A percentile compares a stretch with the other conserved stretches of the same genome.
Conservation (phyloP, 2,113 vertebrate species). For the Ibidorhyncha struthersii region DNA sequence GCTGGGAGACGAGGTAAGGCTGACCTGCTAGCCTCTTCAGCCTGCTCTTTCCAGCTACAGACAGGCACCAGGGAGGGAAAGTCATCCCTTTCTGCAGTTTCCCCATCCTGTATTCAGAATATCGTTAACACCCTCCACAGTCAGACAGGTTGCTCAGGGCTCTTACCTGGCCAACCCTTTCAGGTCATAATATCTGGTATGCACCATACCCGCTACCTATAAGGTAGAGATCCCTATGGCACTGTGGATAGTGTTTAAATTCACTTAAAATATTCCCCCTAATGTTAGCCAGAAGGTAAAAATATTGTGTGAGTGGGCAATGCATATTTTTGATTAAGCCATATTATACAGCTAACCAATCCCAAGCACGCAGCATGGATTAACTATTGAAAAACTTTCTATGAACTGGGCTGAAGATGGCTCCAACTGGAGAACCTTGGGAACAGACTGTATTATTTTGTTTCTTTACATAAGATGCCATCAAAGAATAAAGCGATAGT, state of each 20-base stretch:
- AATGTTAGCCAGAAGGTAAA: neutral
- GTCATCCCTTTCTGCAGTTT: neutral
- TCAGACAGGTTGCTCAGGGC: neutral
- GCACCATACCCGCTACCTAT: neutral
- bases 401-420: neutral
- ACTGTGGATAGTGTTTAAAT: neutral
- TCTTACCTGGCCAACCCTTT: neutral
- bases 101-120: neutral
- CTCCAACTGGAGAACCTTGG: neutral
- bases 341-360: neutral
- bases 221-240: neutral
- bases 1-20: neutral
- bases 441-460: neutral
- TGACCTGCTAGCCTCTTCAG: neutral
- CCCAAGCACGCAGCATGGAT: neutral
- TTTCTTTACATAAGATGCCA: neutral
- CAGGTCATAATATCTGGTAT: neutral
- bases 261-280: neutral
- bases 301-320: neutral
- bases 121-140: neutral
- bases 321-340: neutral
- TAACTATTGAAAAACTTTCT: neutral
- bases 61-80: neutral
- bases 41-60: neutral
- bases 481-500: neutral